These are phyloP conservation scores for Sphaerophoria taeniata DNA, from an alignment of 2,888 invertebrate species.

Conservation along the genomic window DNA sequence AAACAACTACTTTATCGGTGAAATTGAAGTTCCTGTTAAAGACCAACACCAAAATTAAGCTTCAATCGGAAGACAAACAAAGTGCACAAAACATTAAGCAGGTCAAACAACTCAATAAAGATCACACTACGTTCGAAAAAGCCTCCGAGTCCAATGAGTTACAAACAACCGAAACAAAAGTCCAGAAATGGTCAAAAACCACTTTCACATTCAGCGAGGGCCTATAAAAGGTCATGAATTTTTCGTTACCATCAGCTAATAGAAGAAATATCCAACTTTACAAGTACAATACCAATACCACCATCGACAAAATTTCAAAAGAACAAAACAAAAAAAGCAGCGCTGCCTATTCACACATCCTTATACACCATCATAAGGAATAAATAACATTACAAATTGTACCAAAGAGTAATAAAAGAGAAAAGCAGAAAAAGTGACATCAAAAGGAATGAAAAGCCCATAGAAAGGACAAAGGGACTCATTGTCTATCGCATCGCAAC, in stretches of 20 bases:
- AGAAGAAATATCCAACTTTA: slow-evolving; percentile 21
- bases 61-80: background rate
- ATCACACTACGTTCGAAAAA: slow-evolving; percentile 55
- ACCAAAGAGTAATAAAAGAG: slow-evolving; percentile 67
- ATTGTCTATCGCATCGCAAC: slow-evolving; percentile 27
- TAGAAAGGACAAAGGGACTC: slow-evolving; percentile 44
- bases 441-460: slow-evolving; percentile 34
- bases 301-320: background rate
- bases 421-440: slow-evolving; percentile 32
- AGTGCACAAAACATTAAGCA: slow-evolving; percentile 24
- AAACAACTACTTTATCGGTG: no score
- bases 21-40: no score
- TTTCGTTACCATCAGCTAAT: slow-evolving; percentile 60
- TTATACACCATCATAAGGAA: slow-evolving; percentile 70
- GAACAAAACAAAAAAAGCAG: slow-evolving; percentile 35
- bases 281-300: slow-evolving; percentile 10
- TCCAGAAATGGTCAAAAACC: slow-evolving; percentile 24
- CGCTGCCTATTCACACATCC: slow-evolving; percentile 69
- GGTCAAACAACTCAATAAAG: slow-evolving; percentile 54
- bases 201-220: slow-evolving; percentile 59
- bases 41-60: slow-evolving; percentile 8
- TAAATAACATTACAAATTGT: slow-evolving; percentile 73
- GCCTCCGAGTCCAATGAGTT: no score
- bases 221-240: slow-evolving; percentile 71
- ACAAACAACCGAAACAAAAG: slow-evolving; percentile 28